These are phyloP conservation scores for Scaptomyza hsui DNA, from an alignment of 1,140 invertebrate genomes.

Conservation along the genomic window DNA sequence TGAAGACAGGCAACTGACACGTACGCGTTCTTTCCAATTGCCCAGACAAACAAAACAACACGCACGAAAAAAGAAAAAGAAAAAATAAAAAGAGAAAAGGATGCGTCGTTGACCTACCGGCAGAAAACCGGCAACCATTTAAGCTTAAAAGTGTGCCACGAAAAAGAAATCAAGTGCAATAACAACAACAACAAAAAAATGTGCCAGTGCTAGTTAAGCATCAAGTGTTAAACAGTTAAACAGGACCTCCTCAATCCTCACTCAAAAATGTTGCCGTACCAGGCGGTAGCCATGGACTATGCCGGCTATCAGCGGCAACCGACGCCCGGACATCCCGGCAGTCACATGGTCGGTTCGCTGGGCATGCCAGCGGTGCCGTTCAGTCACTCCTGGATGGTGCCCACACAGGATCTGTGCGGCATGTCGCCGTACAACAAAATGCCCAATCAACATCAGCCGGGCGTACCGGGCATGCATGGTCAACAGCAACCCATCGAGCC, in stretches of 20 bases:
- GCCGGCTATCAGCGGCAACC: slow-evolving; percentile 91
- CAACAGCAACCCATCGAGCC: slow-evolving; percentile 93
- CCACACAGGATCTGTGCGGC: slow-evolving; percentile 93
- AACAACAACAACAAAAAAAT: slow-evolving; percentile 27
- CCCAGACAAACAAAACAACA: slow-evolving; percentile 31
- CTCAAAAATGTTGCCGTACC: slow-evolving; percentile 94
- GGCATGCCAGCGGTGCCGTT: slow-evolving; percentile 88
- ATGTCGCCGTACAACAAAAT: slow-evolving; percentile 90
- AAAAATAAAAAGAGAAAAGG: too few relatives aligned
- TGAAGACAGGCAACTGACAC: slow-evolving; percentile 67
- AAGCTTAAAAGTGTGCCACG: slow-evolving; percentile 44
- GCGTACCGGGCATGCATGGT: slow-evolving; percentile 84
- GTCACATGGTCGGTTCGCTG: slow-evolving; percentile 85
- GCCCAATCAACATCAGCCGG: slow-evolving; percentile 85
- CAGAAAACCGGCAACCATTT: not conserved
- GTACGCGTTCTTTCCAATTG: slow-evolving; percentile 60
- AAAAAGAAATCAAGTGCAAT: slow-evolving; percentile 59
- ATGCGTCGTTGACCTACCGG: slow-evolving; percentile 66
- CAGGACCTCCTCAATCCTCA: too few relatives aligned
- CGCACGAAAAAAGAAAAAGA: slow-evolving; percentile 4
- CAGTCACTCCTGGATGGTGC: slow-evolving; percentile 96
- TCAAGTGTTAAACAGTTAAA: slow-evolving; percentile 1
- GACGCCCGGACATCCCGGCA: slow-evolving; percentile 86
- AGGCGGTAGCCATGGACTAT: slow-evolving; percentile 94
- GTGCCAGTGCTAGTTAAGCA: slow-evolving; percentile 50